Percentiles rank a stretch among this genome's conserved stretches.
Conservation (phyloP, 1,140 invertebrate genomes). For the Meloidogyne floridensis region DNA sequence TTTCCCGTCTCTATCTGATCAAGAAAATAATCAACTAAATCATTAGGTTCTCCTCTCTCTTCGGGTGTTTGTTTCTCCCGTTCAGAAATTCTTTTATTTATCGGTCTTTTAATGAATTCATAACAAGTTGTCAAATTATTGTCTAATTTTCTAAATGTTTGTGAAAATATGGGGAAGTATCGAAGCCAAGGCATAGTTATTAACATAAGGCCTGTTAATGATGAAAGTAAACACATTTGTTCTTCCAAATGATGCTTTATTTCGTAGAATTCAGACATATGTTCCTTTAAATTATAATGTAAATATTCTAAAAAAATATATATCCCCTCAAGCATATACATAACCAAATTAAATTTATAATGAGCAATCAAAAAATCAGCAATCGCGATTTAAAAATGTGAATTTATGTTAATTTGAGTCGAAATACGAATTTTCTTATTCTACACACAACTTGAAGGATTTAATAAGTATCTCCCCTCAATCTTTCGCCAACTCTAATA, state of each 20-base stretch:
- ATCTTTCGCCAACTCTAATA: no score
- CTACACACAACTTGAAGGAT: no score
- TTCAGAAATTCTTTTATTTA: background rate
- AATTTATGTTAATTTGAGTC: no score
- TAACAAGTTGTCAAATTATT: background rate
- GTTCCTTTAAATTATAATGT: slow-evolving; percentile 7
- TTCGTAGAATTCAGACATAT: slow-evolving; percentile 2
- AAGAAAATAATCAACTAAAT: slow-evolving; percentile 15
- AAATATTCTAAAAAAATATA: no score
- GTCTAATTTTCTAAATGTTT: slow-evolving; percentile 7
- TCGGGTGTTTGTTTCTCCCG: background rate
- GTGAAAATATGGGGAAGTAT: background rate
- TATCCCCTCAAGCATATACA: no score
- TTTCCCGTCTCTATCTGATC: background rate
- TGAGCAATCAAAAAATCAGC: no score
- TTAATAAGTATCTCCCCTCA: no score
- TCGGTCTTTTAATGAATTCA: background rate
- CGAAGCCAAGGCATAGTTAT: slow-evolving; percentile 16
- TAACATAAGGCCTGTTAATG: background rate
- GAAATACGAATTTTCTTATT: no score
- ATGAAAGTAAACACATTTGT: background rate
- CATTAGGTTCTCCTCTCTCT: slow-evolving; percentile 3
- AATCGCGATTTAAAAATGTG: no score
- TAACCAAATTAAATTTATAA: no score
- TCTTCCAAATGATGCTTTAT: slow-evolving; percentile 8